Evolutionary conservation across 2,797 vertebrate genomes (phyloP).

Genomic region (Paguma larvata): DNA sequence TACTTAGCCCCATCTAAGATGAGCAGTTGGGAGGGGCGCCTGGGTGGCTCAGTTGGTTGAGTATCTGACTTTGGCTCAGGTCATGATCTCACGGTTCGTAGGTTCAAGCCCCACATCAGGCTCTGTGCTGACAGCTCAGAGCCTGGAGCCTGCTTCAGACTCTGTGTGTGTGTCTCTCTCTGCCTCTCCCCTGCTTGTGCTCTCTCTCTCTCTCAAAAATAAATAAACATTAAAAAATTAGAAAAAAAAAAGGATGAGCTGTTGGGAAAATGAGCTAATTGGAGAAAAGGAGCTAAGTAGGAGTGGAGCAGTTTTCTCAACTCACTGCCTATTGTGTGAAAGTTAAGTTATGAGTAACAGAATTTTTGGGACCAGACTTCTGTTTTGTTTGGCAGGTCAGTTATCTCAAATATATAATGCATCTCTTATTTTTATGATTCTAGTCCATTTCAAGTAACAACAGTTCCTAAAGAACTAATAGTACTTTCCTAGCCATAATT

Average conservation of each 20-base stretch:
- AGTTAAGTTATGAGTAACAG: neutral
- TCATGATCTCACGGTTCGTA: too few relatives aligned
- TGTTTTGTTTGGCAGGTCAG: slow-evolving; percentile 36
- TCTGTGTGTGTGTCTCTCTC: too few relatives aligned
- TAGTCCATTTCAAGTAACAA: neutral
- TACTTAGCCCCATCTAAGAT: neutral
- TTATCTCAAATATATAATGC: slow-evolving; percentile 15
- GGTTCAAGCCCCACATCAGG: too few relatives aligned
- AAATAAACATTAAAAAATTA: too few relatives aligned
- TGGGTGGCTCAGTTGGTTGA: too few relatives aligned
- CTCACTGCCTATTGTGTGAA: neutral
- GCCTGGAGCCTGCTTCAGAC: too few relatives aligned
- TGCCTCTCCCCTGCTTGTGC: too few relatives aligned
- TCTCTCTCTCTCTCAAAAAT: too few relatives aligned
- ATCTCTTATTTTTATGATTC: slow-evolving; percentile 48
- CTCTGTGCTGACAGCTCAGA: too few relatives aligned
- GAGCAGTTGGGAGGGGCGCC: neutral
- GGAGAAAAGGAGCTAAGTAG: neutral
- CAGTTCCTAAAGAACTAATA: neutral
- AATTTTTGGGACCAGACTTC: neutral
- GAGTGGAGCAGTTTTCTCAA: neutral
- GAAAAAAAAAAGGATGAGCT: neutral
- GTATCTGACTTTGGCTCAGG: too few relatives aligned
- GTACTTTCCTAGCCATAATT: slow-evolving; percentile 20
- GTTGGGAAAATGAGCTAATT: neutral